Evolutionary conservation across 1,140 invertebrate genomes (phyloP).

Genomic region (Scaptomyza hsui): DNA sequence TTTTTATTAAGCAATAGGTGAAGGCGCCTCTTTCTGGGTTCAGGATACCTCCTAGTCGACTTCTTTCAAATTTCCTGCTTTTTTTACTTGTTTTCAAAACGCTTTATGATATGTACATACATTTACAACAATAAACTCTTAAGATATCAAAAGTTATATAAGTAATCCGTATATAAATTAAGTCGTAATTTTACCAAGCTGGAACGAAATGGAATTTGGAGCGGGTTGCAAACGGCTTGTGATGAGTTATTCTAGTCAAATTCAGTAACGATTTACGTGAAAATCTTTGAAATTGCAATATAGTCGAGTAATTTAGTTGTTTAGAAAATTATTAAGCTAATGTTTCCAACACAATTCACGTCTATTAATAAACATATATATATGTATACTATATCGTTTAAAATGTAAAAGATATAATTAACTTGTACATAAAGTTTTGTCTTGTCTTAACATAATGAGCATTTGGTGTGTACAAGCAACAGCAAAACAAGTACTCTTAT

Average conservation of each 20-base stretch:
- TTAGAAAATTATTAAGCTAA: conserved; percentile 53
- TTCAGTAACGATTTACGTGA: conserved; percentile 36
- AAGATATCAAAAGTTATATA: not conserved
- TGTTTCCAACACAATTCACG: conserved; percentile 40
- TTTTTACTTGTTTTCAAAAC: no score
- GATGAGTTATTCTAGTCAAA: conserved; percentile 65
- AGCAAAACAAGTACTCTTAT: conserved; percentile 30
- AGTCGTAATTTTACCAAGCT: not conserved
- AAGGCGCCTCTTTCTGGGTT: no score
- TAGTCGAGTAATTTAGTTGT: conserved; percentile 65
- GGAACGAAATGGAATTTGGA: not conserved
- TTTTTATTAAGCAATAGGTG: no score
- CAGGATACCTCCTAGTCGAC: no score
- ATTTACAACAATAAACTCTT: conserved; percentile 9
- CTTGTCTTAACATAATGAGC: conserved; percentile 56
- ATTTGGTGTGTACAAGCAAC: conserved; percentile 76
- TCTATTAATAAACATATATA: conserved; percentile 48
- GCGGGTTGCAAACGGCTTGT: not conserved
- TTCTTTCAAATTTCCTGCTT: no score
- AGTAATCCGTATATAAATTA: conserved; percentile 1
- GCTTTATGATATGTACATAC: no score
- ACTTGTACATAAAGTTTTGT: conserved; percentile 61
- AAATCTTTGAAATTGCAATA: conserved; percentile 64
- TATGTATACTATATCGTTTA: conserved; percentile 11
- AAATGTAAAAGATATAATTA: conserved; percentile 29